Base-by-base conservation (phyloP, 2,113 vertebrate species). In the Oryzias javanicus region DNA sequence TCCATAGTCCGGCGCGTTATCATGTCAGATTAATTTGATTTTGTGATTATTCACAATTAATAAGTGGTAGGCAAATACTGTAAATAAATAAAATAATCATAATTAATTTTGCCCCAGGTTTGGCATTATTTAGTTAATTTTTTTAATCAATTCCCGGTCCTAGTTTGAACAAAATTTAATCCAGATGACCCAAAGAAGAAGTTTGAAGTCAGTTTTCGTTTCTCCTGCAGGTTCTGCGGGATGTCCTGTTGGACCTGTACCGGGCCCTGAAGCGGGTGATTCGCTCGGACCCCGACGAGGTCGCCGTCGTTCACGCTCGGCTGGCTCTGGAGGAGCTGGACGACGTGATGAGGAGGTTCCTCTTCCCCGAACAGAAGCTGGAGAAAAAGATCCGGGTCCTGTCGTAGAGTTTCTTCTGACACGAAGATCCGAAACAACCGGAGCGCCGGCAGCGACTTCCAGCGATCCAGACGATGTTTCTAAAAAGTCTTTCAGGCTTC, bases 321-420 rank as follows among this genome's bases (percentile, higher is more conserved):
- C 89, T 98, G 66, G 95, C 95, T 0, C 85, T 99, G 83, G 92
- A 97, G 74, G 96, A 99, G 78, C 89, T 99, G 16, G 93, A 95
- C 3, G 12, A 80, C 0, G 81, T 94, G 4, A 76, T 98, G 90
- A 91, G 86, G 82, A 89, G 81, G 55, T 87, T 90, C 77, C 88
- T 98, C 22, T 98, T 98, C 75, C 96, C 96, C 0, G 79, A 91
- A 0, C 95, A 93, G 80, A 90, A 86, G 4, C 88, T 99, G 70
- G 88, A 96, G 89, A 99, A 99, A 82, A 98, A 94, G 88, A 98
- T 99, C 0, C 81, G 94, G 54, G 92, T 98, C 70, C 85, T 99
- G 55, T 95, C 95, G 0, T 98, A 86, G 50, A 70, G 14, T 18
- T 15, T 5, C 17, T 46, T 46, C 7, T 6, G 5, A 46, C 45